Evolutionary conservation across 2,113 vertebrate species (phyloP).

Genomic region (cattle (Bos taurus)): ARS-UCD2.0 NC_037343.1:2164501-2165000

Average conservation of each 20-base stretch:
- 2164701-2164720: neutral
- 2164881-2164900: constrained; percentile 45
- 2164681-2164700: constrained; percentile 2
- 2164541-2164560: neutral
- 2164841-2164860: neutral
- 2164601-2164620: neutral
- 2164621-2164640: neutral
- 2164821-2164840: neutral
- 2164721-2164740: neutral
- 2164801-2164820: neutral
- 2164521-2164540: constrained; percentile 20
- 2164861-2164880: neutral
- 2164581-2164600: neutral
- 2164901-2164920: constrained; percentile 43
- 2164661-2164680: neutral
- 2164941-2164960: neutral
- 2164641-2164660: neutral
- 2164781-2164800: neutral
- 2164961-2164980: neutral
- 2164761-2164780: neutral
- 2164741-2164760: neutral
- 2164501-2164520: constrained; percentile 21
- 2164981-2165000: neutral
- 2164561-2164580: neutral
- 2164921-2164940: constrained; percentile 28